These are phyloP conservation scores for Alitta virens DNA, from an alignment of 2,888 invertebrate species.

Conservation along the genomic window DNA sequence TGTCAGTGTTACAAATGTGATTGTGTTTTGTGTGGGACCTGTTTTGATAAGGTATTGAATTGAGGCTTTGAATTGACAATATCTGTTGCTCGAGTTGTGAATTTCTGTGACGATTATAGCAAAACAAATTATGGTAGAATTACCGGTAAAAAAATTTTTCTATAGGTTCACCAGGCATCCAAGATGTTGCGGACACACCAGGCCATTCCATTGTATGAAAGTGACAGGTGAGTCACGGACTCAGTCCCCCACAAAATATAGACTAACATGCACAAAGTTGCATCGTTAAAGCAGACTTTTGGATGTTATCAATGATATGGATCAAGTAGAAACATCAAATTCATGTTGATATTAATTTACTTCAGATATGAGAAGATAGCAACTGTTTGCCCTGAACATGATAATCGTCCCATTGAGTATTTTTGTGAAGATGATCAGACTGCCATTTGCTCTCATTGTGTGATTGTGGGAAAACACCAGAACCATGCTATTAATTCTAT, in stretches of 20 bases:
- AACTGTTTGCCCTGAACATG: slow-evolving; percentile 36
- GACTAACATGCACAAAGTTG: no score
- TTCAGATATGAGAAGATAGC: slow-evolving; percentile 15
- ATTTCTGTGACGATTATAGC: no score
- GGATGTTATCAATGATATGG: no score
- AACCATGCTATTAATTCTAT: slow-evolving; percentile 49
- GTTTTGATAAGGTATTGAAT: neutral
- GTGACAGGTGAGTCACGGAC: neutral
- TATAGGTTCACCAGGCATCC: neutral
- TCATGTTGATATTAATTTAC: no score
- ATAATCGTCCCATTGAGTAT: slow-evolving; percentile 47
- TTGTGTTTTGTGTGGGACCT: neutral
- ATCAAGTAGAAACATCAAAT: no score
- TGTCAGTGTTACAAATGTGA: neutral
- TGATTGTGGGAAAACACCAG: slow-evolving; percentile 51
- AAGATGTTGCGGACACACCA: neutral
- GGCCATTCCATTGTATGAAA: slow-evolving; percentile 1
- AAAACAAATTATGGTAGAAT: no score
- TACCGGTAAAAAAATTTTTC: neutral
- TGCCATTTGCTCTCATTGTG: slow-evolving; percentile 52
- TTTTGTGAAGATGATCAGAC: slow-evolving; percentile 51
- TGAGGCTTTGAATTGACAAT: no score
- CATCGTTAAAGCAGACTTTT: no score
- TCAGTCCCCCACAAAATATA: no score
- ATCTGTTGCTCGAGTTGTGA: no score